Evolutionary conservation across 2,888 invertebrate species (phyloP).

Genomic region (Erpobdella octoculata): DNA sequence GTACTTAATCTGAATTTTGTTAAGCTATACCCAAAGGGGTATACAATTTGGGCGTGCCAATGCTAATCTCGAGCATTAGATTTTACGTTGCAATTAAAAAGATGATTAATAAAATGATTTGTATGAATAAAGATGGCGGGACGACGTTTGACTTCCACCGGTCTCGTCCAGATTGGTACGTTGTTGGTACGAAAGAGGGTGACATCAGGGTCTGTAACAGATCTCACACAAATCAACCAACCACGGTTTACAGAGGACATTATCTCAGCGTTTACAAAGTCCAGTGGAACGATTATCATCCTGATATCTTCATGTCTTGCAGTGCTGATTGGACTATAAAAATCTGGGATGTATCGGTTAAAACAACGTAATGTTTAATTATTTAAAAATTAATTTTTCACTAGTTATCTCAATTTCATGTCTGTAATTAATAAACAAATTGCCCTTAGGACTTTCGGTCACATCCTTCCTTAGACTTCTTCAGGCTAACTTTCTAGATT

Average conservation of each 20-base stretch:
- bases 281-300: constrained; percentile 77
- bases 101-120: neutral
- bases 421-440: neutral
- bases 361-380: neutral
- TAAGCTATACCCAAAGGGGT: too few species aligned
- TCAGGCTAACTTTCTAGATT: neutral
- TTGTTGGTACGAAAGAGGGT: constrained; percentile 88
- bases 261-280: constrained; percentile 80
- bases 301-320: constrained; percentile 79
- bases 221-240: constrained; percentile 46
- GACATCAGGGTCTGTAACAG: constrained; percentile 81
- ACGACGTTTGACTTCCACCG: constrained; percentile 83
- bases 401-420: neutral
- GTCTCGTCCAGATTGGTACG: constrained; percentile 67
- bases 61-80: too few species aligned
- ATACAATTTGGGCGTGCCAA: too few species aligned
- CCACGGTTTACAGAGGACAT: constrained; percentile 64
- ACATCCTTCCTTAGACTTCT: neutral
- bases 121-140: constrained; percentile 59
- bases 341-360: constrained; percentile 69
- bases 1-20: too few species aligned
- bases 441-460: neutral
- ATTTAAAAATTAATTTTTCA: neutral
- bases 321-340: constrained; percentile 90
- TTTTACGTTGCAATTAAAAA: too few species aligned